These are phyloP conservation scores for Netelia virgata DNA, from an alignment of 2,888 invertebrate species.

Conservation along the genomic window DNA sequence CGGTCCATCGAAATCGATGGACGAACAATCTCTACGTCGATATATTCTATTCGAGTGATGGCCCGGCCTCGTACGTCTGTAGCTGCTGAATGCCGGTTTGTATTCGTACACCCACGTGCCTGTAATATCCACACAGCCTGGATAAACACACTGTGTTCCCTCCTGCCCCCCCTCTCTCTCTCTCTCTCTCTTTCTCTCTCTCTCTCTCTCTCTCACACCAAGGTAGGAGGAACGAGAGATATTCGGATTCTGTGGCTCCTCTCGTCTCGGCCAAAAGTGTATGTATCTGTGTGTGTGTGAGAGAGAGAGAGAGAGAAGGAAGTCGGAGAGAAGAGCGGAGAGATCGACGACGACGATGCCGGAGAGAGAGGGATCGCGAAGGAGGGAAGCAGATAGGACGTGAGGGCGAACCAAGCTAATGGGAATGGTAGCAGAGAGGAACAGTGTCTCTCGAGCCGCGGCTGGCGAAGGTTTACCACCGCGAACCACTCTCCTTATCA, in stretches of 20 bases:
- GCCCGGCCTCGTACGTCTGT: slow-evolving; percentile 2
- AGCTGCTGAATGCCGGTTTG: slow-evolving; percentile 18
- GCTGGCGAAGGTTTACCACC: slow-evolving; percentile 78
- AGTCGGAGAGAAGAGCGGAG: slow-evolving; percentile 63
- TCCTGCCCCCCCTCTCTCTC: not conserved
- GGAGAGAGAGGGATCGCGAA: slow-evolving; percentile 72
- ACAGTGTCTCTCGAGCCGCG: slow-evolving; percentile 82
- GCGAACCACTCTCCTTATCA: slow-evolving; percentile 55
- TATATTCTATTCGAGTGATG: slow-evolving; percentile 42
- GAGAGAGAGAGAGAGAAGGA: slow-evolving; percentile 44
- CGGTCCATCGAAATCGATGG: slow-evolving; percentile 7
- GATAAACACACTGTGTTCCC: slow-evolving; percentile 55
- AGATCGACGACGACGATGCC: slow-evolving; percentile 67
- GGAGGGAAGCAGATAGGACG: slow-evolving; percentile 70
- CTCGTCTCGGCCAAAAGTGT: slow-evolving; percentile 29
- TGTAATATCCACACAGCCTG: slow-evolving; percentile 27
- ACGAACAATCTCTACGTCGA: slow-evolving; percentile 38
- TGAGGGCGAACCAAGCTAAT: slow-evolving; percentile 81
- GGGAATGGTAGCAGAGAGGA: slow-evolving; percentile 82
- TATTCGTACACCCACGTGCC: slow-evolving; percentile 70
- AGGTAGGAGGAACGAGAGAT: slow-evolving; percentile 57
- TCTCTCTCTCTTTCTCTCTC: slow-evolving; percentile 1
- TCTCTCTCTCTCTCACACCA: slow-evolving; percentile 27
- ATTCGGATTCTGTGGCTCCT: slow-evolving; percentile 69
- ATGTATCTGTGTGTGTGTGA: slow-evolving; percentile 43